Base-by-base conservation (phyloP, 2,113 vertebrate species). In the Anser cygnoides region DNA sequence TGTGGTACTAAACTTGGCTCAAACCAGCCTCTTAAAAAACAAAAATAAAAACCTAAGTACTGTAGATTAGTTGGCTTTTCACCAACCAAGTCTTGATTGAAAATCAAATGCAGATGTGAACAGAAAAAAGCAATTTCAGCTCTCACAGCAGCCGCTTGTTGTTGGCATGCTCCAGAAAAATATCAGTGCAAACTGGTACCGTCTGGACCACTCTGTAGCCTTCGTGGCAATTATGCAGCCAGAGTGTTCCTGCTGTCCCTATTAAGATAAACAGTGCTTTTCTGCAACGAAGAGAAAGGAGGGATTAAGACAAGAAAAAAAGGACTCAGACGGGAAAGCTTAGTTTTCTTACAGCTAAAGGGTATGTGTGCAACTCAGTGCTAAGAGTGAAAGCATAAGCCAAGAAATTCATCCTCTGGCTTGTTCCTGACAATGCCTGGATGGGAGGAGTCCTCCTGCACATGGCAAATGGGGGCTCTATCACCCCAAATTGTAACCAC, bases 61-160 rank as follows among this genome's bases (percentile, higher is more conserved):
- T 90, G 91, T 23, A 80, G 93, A 94, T 95, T 35, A 91, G 81
- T 3, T 97, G 96, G 95, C 92, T 90, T 70, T 50, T 84, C 78
- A 46, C 94, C 96, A 96, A 13, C 17, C n/a, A 57, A 33, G 72
- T 54, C 92, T 58, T 95, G 94, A 87, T 59, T 90, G 96, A 44
- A 90, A 97, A 97, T 97, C n/a, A 87, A 49, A 91, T 6, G 37
- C 97, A 97, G 96, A 97, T 97, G 96, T 92, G 93, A 76, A 58
- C 61, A 83, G 88, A 52, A 58, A 81, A 62, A 92, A 77, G 79
- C 79, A 55, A 52, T 63, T 65, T 62, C 92, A 92, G 93, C 84
- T 72, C 96, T 82, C 80, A 5, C 86, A 87, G 96, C 93, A 93
- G 93, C 90, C 21, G 55, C 90, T 84, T 37, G 66, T 1, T 23